Percentiles rank a stretch among this genome's conserved stretches.
phyloP scores from a whole-genome alignment of 2,113 vertebrate genomes.

The Pelodiscus sinensis region DNA sequence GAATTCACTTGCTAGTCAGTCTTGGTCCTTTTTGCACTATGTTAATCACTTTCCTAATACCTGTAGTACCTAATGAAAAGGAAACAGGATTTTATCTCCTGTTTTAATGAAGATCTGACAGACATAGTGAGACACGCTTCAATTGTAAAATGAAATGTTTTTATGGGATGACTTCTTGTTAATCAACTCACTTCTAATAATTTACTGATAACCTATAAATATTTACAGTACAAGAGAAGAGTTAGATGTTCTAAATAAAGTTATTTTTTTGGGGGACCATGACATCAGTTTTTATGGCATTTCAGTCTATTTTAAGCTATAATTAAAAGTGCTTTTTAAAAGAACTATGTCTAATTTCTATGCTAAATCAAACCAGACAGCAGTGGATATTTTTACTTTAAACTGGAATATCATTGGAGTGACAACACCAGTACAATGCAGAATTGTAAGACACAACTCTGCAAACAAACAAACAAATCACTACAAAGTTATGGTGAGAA shows the following conservation, averaged over 20 bases:
- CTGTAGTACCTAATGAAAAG: slow-evolving; percentile 13
- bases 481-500: neutral
- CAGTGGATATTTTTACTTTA: slow-evolving; percentile 56
- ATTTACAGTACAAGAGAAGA: slow-evolving; percentile 43
- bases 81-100: slow-evolving; percentile 24
- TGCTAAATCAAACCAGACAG: slow-evolving; percentile 57
- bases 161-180: slow-evolving; percentile 50
- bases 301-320: slow-evolving; percentile 64
- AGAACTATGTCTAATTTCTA: slow-evolving; percentile 68
- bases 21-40: neutral
- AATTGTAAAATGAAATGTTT: slow-evolving; percentile 11
- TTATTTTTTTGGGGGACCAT: slow-evolving; percentile 60
- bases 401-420: slow-evolving; percentile 58
- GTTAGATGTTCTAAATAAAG: slow-evolving; percentile 64
- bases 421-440: slow-evolving; percentile 29
- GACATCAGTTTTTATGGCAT: slow-evolving; percentile 69
- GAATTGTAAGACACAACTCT: slow-evolving; percentile 23
- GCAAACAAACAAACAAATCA: neutral
- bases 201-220: slow-evolving; percentile 55
- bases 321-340: slow-evolving; percentile 65
- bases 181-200: slow-evolving; percentile 33
- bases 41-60: neutral
- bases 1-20: slow-evolving; percentile 10
- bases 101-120: neutral
- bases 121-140: neutral